A percentile compares a stretch with the other conserved stretches of the same genome.
Evolutionary conservation across 2,888 invertebrate genomes (phyloP).

Genomic region (Asteroscopus sphinx): DNA sequence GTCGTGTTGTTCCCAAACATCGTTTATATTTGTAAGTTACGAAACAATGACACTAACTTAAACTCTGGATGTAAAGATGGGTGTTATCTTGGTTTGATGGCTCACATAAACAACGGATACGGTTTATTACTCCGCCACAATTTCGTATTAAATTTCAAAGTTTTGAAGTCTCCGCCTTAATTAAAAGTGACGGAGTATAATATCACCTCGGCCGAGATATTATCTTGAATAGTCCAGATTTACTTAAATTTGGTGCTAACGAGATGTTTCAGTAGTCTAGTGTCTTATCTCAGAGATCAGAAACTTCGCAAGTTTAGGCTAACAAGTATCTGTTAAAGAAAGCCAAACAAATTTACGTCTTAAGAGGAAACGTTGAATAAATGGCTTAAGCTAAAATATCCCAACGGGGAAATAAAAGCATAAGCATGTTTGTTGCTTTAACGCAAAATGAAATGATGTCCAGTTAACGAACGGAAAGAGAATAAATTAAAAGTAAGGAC

Average conservation of each 20-base stretch:
- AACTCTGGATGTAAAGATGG: constrained; percentile 82
- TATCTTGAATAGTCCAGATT: constrained; percentile 73
- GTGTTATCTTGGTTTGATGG: constrained; percentile 85
- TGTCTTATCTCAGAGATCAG: constrained; percentile 68
- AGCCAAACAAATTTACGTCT: constrained; percentile 76
- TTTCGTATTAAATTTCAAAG: constrained; percentile 78
- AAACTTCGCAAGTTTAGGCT: constrained; percentile 75
- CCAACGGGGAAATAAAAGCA: constrained; percentile 78
- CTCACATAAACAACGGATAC: constrained; percentile 81
- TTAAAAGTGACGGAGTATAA: constrained; percentile 68
- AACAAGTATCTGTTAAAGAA: constrained; percentile 79
- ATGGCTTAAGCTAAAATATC: constrained; percentile 67
- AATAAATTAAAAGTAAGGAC: constrained; percentile 84
- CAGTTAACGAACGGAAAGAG: constrained; percentile 73
- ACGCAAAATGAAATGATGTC: constrained; percentile 80
- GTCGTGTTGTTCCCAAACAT: constrained; percentile 83
- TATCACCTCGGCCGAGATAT: constrained; percentile 67
- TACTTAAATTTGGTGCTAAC: constrained; percentile 75
- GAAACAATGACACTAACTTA: constrained; percentile 88
- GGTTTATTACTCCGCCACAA: constrained; percentile 76
- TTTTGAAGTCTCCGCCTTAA: constrained; percentile 73
- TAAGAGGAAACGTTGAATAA: constrained; percentile 64
- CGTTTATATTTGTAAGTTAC: constrained; percentile 86
- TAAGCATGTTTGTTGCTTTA: constrained; percentile 82
- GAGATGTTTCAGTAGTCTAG: constrained; percentile 64